These are phyloP conservation scores for Muntiacus muntjak DNA, from an alignment of 2,113 vertebrate species.

Conservation along the genomic window DNA sequence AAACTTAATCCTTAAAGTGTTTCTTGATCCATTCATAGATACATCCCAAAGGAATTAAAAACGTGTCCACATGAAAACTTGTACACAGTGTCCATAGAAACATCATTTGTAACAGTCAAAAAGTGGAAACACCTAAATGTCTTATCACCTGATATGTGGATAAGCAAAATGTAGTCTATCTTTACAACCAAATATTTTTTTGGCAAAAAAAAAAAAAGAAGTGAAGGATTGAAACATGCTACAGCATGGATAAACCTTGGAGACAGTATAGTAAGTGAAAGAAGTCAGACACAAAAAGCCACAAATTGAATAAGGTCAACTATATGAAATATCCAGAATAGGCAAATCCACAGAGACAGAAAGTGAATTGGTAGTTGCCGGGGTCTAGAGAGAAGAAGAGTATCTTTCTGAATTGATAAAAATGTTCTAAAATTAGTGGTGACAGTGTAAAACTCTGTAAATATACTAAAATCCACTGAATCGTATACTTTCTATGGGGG, in stretches of 20 bases:
- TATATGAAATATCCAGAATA: neutral
- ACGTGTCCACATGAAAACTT: neutral
- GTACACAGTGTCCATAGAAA: neutral
- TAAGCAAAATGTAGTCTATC: neutral
- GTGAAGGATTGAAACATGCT: neutral
- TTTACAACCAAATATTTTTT: neutral
- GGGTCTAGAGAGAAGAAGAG: neutral
- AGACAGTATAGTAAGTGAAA: neutral
- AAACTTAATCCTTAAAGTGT: neutral
- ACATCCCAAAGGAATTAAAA: neutral
- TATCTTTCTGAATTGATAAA: neutral
- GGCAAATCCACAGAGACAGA: neutral
- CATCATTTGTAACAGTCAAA: neutral
- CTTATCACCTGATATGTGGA: neutral
- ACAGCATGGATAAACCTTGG: neutral
- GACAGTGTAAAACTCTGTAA: neutral
- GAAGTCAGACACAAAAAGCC: neutral
- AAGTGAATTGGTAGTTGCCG: neutral
- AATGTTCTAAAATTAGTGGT: neutral
- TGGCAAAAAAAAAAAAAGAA: neutral
- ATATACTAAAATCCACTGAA: neutral
- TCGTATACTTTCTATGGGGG: neutral
- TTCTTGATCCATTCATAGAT: neutral
- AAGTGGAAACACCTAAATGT: neutral
- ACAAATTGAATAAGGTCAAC: neutral